Conservation (phyloP, 1,140 invertebrate genomes). For the Drosophila ambigua region DNA sequence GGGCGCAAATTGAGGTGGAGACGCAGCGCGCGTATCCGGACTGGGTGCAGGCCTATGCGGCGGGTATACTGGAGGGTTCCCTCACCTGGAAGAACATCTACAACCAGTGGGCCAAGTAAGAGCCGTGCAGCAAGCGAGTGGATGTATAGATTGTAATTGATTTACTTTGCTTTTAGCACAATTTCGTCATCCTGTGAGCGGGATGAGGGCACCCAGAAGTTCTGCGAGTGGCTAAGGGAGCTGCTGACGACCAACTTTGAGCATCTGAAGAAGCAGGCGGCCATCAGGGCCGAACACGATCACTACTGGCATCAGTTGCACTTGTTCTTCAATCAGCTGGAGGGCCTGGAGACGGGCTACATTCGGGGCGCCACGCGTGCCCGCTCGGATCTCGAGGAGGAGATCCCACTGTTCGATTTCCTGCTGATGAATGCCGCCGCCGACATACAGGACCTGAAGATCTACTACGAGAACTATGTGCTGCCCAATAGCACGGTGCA, state of each 20-base stretch:
- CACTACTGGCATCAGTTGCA: constrained; percentile 87
- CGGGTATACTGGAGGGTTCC: constrained; percentile 94
- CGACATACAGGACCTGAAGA: constrained; percentile 89
- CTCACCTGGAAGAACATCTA: constrained; percentile 92
- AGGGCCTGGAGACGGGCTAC: constrained; percentile 89
- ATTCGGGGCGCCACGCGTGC: constrained; percentile 87
- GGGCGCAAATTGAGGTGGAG: constrained; percentile 92
- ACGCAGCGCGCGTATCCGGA: constrained; percentile 89
- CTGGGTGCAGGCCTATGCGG: constrained; percentile 92
- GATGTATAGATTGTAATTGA: background rate
- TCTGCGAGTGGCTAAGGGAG: constrained; percentile 78
- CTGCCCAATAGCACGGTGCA: constrained; percentile 46
- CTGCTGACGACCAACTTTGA: constrained; percentile 86
- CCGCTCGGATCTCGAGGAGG: constrained; percentile 85
- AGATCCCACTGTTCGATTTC: constrained; percentile 87
- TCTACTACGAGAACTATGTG: constrained; percentile 82
- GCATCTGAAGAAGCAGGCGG: constrained; percentile 87
- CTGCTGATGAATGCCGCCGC: constrained; percentile 90
- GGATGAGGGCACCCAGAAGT: constrained; percentile 84
- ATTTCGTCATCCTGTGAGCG: constrained; percentile 88
- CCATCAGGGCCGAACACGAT: constrained; percentile 87
- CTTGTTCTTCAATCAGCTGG: constrained; percentile 89
- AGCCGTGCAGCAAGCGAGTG: background rate
- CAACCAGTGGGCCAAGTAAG: constrained; percentile 88
- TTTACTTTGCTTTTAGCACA: constrained; percentile 83